Conservation (phyloP, 2,113 vertebrate genomes). For the Oryzias melastigma region DNA sequence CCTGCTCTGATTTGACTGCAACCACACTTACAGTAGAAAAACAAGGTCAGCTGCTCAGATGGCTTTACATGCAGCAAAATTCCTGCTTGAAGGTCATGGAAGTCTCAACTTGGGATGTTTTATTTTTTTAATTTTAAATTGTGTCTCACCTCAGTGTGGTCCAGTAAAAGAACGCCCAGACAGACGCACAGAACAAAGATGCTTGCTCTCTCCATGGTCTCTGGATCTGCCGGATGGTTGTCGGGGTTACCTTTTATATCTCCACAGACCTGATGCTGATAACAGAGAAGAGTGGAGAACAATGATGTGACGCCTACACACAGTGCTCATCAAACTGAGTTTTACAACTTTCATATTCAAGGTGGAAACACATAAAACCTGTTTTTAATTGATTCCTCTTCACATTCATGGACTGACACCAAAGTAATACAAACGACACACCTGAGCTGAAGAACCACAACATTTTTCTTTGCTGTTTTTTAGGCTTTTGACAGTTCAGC, state of each 20-base stretch:
- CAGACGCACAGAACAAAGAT: not conserved
- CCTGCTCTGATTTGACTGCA: slow-evolving; percentile 21
- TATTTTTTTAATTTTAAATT: not conserved
- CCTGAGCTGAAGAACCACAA: no score
- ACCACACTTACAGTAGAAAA: not conserved
- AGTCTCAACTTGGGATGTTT: not conserved
- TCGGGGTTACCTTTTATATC: not conserved
- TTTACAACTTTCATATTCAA: no score
- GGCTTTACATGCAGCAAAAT: not conserved
- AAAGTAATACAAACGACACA: no score
- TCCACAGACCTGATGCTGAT: not conserved
- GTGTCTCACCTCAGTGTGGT: not conserved
- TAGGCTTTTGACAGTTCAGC: no score
- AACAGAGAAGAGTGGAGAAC: not conserved
- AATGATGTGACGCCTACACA: not conserved
- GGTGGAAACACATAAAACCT: no score
- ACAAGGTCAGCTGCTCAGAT: not conserved
- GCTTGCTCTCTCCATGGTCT: not conserved
- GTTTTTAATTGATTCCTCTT: no score
- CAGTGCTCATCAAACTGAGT: no score
- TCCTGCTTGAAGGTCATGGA: not conserved
- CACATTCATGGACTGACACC: no score
- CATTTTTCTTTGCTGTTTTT: no score
- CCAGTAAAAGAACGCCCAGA: not conserved
- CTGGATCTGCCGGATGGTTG: not conserved